Evolutionary conservation across 64 coral and sea anemone genomes (phyloP), one percentile per base, ranked within the genome.

Genomic region (Exaiptasia diaphana): DNA sequence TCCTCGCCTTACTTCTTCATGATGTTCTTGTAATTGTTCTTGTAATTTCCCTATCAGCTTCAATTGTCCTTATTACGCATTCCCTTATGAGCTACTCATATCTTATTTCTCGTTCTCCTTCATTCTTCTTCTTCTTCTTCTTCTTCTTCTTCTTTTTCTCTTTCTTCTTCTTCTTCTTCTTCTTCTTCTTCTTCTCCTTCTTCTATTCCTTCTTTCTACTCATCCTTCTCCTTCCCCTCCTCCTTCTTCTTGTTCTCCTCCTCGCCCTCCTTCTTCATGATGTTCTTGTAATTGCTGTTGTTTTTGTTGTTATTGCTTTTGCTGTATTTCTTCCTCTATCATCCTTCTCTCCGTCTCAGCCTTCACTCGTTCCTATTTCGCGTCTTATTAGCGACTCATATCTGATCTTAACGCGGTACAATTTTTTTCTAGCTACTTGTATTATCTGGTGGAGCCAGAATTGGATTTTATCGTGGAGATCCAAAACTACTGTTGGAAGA

Each of bases 381-480:
- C n/a, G n/a, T n/a, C n/a, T n/a, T n/a, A n/a, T n/a, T n/a, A n/a
- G n/a, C n/a, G n/a, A n/a, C n/a, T n/a, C n/a, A n/a, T n/a, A n/a
- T n/a, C n/a, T n/a, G n/a, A n/a, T n/a, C n/a, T n/a, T n/a, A n/a
- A 7, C 38, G 38, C 34, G 33, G 42, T 17, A 15, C 4, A 17
- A 15, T 38, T 65, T 27, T 15, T 5, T 80, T 63, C 52, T 36
- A 88, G 91, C 4, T 41, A 1, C 25, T 73, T 48, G 32, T 88
- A 14, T 68, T 83, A 10, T 18, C 48, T 2, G 58, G 65, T 41
- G 91, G 91, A n/a, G 79, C 60, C 1, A 89, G 65, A 36, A 89
- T 94, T 29, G 91, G 91, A n/a, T 94, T 79, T 62, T 94, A 74
- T 23, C 68, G 91, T 10, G 91, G 91, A 23, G 91, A 94, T 50